phyloP scores from a whole-genome alignment of 2,113 vertebrate genomes.

The Mesoclemmys tuberculata region DNA sequence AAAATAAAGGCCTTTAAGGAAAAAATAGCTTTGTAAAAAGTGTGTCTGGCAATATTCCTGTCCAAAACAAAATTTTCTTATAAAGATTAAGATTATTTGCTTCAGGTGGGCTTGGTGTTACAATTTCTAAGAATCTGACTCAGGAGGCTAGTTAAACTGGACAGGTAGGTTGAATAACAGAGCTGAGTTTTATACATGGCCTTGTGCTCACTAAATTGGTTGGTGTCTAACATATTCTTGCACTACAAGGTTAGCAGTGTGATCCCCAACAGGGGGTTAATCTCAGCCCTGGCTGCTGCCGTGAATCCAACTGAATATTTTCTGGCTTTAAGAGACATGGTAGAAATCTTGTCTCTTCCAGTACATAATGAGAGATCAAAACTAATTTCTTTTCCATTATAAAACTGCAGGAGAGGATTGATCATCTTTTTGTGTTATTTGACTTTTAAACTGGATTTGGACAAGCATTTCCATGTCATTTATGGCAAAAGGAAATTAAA shows the following conservation, averaged over 20 bases:
- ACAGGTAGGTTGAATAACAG: neutral
- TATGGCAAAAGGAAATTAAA: neutral
- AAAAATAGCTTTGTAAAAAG: neutral
- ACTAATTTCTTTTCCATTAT: slow-evolving; percentile 6
- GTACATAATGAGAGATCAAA: slow-evolving; percentile 65
- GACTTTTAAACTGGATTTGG: slow-evolving; percentile 17
- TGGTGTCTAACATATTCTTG: neutral
- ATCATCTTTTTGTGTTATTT: slow-evolving; percentile 16
- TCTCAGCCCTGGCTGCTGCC: slow-evolving; percentile 8
- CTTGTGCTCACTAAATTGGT: neutral
- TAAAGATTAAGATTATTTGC: neutral
- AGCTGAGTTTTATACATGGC: neutral
- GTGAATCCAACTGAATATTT: slow-evolving; percentile 27
- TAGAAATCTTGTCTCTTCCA: slow-evolving; percentile 23
- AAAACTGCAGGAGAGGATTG: neutral
- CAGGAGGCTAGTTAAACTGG: neutral
- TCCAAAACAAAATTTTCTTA: neutral
- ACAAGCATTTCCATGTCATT: neutral
- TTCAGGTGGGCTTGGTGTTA: neutral
- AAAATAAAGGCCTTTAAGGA: neutral
- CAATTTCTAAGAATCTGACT: neutral
- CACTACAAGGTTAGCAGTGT: slow-evolving; percentile 35
- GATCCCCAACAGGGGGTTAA: slow-evolving; percentile 16
- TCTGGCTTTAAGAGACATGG: slow-evolving; percentile 4
- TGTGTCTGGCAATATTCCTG: neutral